phyloP scores from a whole-genome alignment of 2,113 vertebrate genomes.

The Lampris incognitus region DNA sequence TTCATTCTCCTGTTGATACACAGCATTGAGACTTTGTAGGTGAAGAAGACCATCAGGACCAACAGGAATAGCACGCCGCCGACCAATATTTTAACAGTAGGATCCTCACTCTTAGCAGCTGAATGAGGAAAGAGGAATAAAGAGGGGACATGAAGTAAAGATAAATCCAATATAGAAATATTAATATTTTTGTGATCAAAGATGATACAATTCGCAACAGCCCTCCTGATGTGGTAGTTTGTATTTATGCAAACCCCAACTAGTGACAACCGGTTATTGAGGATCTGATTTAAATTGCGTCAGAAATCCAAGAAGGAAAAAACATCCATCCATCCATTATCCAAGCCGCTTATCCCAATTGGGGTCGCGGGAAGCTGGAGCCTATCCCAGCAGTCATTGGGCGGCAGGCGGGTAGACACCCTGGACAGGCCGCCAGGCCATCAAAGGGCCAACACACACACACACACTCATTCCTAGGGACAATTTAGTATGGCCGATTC shows the following conservation, averaged over 20 bases:
- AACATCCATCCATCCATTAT: too few species aligned
- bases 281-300: not conserved
- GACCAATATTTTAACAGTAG: not conserved
- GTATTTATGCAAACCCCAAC: not conserved
- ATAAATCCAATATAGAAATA: not conserved
- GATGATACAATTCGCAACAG: not conserved
- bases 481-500: too few species aligned
- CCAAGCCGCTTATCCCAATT: too few species aligned
- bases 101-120: accelerated
- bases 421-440: too few species aligned
- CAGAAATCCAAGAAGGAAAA: too few species aligned
- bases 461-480: too few species aligned
- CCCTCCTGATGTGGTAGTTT: not conserved
- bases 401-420: too few species aligned
- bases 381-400: too few species aligned
- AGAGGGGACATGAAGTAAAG: not conserved
- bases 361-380: too few species aligned
- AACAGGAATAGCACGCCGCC: not conserved
- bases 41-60: constrained; percentile 19
- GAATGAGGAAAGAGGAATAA: not conserved
- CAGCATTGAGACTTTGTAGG: constrained; percentile 42
- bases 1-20: constrained; percentile 24
- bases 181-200: not conserved
- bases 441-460: too few species aligned
- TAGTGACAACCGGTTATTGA: not conserved